Evolutionary conservation across 2,113 vertebrate genomes (phyloP), one percentile per base, ranked within the genome.

Genomic region (Chloroceryle aenea): DNA sequence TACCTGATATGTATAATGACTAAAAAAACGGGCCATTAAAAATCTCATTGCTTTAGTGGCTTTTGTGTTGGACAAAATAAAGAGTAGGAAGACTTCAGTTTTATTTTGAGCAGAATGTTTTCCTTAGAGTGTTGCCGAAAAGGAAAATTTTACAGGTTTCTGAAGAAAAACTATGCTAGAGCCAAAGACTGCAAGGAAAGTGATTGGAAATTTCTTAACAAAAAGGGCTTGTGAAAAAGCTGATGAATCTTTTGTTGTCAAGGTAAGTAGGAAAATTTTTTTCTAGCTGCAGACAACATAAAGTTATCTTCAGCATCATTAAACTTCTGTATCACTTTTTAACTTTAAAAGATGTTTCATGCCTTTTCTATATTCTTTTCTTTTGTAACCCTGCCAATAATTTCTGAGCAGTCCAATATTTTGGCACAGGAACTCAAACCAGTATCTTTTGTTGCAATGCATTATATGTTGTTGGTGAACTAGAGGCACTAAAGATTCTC

Each of bases 121-220:
- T 77, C 10, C 10, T 67, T 58, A 67, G 34, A 61, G 2, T 0
- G 4, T 12, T 36, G 19, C 16, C 64, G 32, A n/a, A 87, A 87
- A 67, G 59, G 3, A 66, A 63, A 29, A 67, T 63, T 91, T 81
- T 75, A 4, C 32, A 75, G 8, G 4, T 36, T 82, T 32, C 9
- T 42, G 18, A 64, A 55, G 7, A 75, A 75, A 85, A 77, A 50
- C 61, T 78, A 16, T 62, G 17, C 55, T 34, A 98, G 97, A 48
- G 85, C 83, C 55, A 98, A 99, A 85, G 21, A 98, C 97, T 71
- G 97, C 97, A 63, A 95, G 96, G 47, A 98, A 99, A 89, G 95
- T 98, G 62, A 98, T 85, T 4, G 98, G 97, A 59, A 98, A 98
- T 91, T 98, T 98, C 95, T 98, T 97, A 69, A 97, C 97, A 43